Evolutionary conservation across 2,113 vertebrate genomes (phyloP), one percentile per base, ranked within the genome.

Genomic region (Lagopus leucura): DNA sequence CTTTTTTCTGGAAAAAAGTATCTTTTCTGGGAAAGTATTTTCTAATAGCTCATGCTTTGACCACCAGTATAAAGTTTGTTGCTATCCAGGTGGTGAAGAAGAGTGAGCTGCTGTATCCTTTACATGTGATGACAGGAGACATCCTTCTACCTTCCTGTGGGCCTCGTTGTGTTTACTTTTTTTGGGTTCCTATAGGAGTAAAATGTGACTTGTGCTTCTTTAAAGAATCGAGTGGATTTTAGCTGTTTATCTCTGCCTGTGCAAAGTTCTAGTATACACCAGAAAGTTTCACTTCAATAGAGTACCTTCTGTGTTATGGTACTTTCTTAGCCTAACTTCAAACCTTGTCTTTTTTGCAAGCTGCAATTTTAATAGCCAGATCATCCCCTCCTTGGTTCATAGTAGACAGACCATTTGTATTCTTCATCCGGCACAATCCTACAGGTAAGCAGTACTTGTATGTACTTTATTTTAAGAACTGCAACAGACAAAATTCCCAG

Each of bases 341-440:
- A 77, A 36, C 27, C 4, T 64, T 38, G 0, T 70, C 47, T 94
- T 76, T 85, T 55, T 72, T 92, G 8, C 7, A 48, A 99, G 99
- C 98, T 97, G 99, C 99, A 3, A 98, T 99, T 94, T 96, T 99
- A 93, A 97, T 99, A 97, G 98, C 99, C 75, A 98, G 99, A 60
- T 99, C 99, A 10, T 99, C 99, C 10, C 99, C 99, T 76, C 98
- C 99, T 13, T 99, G 98, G 99, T 98, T 99, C 82, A 98, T 97
- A 58, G 98, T 99, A 89, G 98, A 99, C 97, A 98, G 98, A 94
- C 98, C 99, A 6, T 99, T 99, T 73, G 96, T 99, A 30, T 99
- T 99, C 97, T 98, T 99, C 93, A 98, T 99, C 95, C 97, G 98
- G 86, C 99, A 99, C 85, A 99, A 99, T 45, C 97, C 98, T 43